phyloP scores from a whole-genome alignment of 30 jellyfish, hydroid and myxozoan species.

The Chrysaora quinquecirrha region DNA sequence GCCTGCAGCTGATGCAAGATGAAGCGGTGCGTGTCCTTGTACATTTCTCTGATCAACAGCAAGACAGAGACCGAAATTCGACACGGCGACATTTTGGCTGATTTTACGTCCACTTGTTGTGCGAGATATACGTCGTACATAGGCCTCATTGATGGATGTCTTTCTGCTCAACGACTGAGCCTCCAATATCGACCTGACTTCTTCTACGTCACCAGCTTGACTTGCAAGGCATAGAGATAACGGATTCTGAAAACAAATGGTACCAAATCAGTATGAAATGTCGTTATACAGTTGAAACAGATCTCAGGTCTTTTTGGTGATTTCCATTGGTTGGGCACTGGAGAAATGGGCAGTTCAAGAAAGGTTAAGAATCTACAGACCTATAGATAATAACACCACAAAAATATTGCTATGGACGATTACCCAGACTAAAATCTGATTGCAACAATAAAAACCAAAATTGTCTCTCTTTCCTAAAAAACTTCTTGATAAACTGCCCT shows the following conservation, averaged over 20 bases:
- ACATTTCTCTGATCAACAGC: conserved; percentile 86
- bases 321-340: too few relatives aligned
- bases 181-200: conserved; percentile 64
- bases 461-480: too few relatives aligned
- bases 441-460: too few relatives aligned
- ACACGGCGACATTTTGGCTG: conserved; percentile 47
- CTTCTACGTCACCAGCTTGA: conserved; percentile 80
- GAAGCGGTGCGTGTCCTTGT: conserved; percentile 84
- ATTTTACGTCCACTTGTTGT: conserved; percentile 61
- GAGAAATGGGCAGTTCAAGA: too few relatives aligned
- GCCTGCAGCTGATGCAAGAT: conserved; percentile 91
- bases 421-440: too few relatives aligned
- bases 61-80: conserved; percentile 75
- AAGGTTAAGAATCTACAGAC: too few relatives aligned
- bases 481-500: too few relatives aligned
- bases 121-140: conserved; percentile 10
- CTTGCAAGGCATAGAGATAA: conserved; percentile 81
- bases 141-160: conserved; percentile 25
- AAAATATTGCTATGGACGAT: too few relatives aligned
- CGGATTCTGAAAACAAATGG: conserved; percentile 55
- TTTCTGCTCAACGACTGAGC: conserved; percentile 45
- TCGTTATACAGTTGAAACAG: too few relatives aligned
- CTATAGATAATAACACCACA: too few relatives aligned
- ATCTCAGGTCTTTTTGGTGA: too few relatives aligned
- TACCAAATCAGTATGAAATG: too few relatives aligned